Conservation (phyloP, 2,888 invertebrate genomes). For the Sarcophaga subvicina region DNA sequence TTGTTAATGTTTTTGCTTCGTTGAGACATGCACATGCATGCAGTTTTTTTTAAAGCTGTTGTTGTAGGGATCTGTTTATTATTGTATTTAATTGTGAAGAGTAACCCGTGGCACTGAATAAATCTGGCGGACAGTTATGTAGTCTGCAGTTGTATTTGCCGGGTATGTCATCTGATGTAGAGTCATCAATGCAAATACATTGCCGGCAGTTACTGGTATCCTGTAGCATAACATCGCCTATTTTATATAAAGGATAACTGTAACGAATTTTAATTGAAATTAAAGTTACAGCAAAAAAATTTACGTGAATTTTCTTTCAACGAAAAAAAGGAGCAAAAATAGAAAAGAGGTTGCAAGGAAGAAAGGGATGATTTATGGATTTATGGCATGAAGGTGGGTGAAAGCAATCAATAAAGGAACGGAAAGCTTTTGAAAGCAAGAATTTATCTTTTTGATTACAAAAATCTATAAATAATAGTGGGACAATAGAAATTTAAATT, state of each 20-base stretch:
- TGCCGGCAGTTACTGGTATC: conserved; percentile 88
- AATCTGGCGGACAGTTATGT: no score
- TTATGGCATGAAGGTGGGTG: not conserved
- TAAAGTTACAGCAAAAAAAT: not conserved
- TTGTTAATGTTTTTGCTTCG: no score
- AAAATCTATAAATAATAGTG: no score
- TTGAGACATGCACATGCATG: no score
- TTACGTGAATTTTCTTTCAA: not conserved
- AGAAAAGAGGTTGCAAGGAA: not conserved
- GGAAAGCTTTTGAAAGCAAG: not conserved
- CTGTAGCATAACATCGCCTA: conserved; percentile 86
- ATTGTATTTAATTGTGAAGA: no score
- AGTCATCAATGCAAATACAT: conserved; percentile 86
- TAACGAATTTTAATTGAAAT: conserved; percentile 69
- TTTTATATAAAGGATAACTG: conserved; percentile 85
- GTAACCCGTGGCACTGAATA: no score
- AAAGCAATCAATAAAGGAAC: not conserved
- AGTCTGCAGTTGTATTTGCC: conserved; percentile 67
- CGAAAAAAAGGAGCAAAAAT: not conserved
- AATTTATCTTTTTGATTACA: no score
- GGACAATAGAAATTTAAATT: no score
- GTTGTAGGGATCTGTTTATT: no score
- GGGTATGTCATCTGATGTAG: conserved; percentile 79
- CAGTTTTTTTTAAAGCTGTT: not conserved
- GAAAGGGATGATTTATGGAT: not conserved